Evolutionary conservation across 2,888 invertebrate genomes (phyloP).

Genomic region (Tachina grossa): DNA sequence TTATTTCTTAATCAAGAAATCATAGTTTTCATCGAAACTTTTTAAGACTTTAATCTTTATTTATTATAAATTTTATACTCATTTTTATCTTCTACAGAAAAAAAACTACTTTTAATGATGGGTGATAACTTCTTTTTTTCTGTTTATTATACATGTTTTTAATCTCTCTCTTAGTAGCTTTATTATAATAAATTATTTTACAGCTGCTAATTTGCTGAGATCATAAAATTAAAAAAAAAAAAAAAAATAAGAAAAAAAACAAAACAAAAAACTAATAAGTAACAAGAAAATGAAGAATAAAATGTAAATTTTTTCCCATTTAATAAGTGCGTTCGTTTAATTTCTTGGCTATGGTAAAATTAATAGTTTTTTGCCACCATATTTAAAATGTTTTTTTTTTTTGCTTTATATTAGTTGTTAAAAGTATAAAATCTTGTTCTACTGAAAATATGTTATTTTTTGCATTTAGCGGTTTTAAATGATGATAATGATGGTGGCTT

Average conservation of each 20-base stretch:
- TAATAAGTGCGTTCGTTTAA: constrained; percentile 64
- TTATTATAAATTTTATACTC: constrained; percentile 26
- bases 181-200: constrained; percentile 59
- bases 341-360: constrained; percentile 28
- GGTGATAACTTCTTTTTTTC: not conserved
- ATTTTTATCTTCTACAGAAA: constrained; percentile 6
- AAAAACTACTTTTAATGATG: constrained; percentile 15
- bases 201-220: constrained; percentile 68
- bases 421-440: constrained; percentile 5
- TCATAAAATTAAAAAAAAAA: constrained; percentile 61
- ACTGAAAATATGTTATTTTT: constrained; percentile 75
- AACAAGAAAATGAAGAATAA: constrained; percentile 9
- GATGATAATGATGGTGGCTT: constrained; percentile 63
- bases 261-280: not conserved
- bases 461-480: constrained; percentile 80
- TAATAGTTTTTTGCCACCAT: constrained; percentile 32
- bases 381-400: constrained; percentile 12
- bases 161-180: constrained; percentile 7
- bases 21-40: not conserved
- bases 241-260: constrained; percentile 27
- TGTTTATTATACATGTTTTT: not conserved
- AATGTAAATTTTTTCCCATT: constrained; percentile 55
- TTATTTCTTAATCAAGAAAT: not conserved
- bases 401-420: not conserved
- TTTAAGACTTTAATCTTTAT: constrained; percentile 1